Base-by-base conservation (phyloP, 2,113 vertebrate genomes). In the Phalacrocorax carbo region DNA sequence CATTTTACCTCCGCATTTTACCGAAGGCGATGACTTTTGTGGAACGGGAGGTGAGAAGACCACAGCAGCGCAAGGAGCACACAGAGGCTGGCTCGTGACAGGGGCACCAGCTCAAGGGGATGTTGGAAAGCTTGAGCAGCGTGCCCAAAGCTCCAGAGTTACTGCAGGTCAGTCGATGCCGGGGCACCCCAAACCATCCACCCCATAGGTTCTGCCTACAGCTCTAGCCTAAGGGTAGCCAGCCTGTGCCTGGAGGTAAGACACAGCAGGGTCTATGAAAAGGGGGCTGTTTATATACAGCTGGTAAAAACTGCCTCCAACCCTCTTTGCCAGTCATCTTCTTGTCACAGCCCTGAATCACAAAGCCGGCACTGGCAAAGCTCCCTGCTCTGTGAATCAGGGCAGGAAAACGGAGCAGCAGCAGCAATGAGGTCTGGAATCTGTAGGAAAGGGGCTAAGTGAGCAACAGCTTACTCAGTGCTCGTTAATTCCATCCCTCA, bases 51-150 rank as follows among this genome's bases (percentile, higher is more conserved):
- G 25, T 0, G 2, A 42, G 57, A 32, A 25, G 80, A 70, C 34
- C 13, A 3, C 23, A 17, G 79, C 5, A 11, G 62, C 1, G 1
- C n/a, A 6, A 54, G 76, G 25, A 55, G 57, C 26, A 15, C 7
- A 0, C 5, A 3, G 23, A 29, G 25, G 6, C 23, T 3, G 19
- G 30, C 23, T n/a, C 34, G 25, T 60, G 34, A 13, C 2, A 0
- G 1, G 18, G 36, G 22, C 44, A 17, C 18, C 0, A 3, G 5
- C 42, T 32, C 36, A 2, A 20, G 15, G 18, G 11, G 11, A 22
- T 22, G 20, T 5, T 46, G 32, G 58, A n/a, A 49, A n/a, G 11
- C 26, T 40, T 3, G 4, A 46, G 44, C 51, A 25, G 20, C 46
- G 17, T 19, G 34, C 20, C 23, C 5, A 4, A 16, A 15, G 17